Evolutionary conservation across 2,888 invertebrate genomes (phyloP).

Genomic region (Acanthosoma haemorrhoidale): DNA sequence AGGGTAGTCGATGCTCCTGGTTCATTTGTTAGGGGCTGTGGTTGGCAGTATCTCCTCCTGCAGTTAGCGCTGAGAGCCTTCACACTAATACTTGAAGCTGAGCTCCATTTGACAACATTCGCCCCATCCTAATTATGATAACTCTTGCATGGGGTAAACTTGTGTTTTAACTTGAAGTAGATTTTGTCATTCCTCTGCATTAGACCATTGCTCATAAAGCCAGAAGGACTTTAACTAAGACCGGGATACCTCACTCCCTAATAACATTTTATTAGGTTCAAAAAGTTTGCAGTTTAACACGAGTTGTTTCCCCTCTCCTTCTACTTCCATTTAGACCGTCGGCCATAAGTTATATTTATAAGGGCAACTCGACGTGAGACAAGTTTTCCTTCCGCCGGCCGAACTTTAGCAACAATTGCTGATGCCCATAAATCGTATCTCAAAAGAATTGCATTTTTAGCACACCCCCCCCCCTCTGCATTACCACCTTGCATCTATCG

Average conservation of each 20-base stretch:
- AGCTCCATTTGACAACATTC: constrained; percentile 21
- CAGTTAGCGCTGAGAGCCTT: not conserved
- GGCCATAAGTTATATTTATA: constrained; percentile 25
- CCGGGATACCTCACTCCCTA: constrained; percentile 32
- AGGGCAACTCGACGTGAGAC: not conserved
- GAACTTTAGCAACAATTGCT: not conserved
- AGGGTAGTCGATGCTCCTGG: too few species aligned
- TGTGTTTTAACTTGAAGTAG: constrained; percentile 39
- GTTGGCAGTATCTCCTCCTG: too few species aligned
- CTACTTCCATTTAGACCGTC: constrained; percentile 21
- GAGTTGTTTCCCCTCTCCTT: constrained; percentile 20
- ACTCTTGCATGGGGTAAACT: constrained; percentile 34
- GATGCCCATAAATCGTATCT: not conserved
- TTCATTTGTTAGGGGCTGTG: too few species aligned
- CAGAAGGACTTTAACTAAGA: constrained; percentile 31
- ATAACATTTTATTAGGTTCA: constrained; percentile 39
- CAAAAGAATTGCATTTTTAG: too few species aligned
- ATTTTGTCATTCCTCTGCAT: constrained; percentile 40
- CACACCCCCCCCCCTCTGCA: too few species aligned
- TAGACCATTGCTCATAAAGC: constrained; percentile 38
- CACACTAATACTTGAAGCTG: not conserved
- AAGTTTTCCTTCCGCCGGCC: not conserved
- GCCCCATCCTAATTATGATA: constrained; percentile 35
- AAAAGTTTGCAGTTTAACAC: constrained; percentile 37
- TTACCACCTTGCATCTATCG: too few species aligned